Percentiles rank a stretch among this genome's conserved stretches.
Evolutionary conservation across 2,797 vertebrate genomes (phyloP).

Genomic region (Sebastes nivosus): DNA sequence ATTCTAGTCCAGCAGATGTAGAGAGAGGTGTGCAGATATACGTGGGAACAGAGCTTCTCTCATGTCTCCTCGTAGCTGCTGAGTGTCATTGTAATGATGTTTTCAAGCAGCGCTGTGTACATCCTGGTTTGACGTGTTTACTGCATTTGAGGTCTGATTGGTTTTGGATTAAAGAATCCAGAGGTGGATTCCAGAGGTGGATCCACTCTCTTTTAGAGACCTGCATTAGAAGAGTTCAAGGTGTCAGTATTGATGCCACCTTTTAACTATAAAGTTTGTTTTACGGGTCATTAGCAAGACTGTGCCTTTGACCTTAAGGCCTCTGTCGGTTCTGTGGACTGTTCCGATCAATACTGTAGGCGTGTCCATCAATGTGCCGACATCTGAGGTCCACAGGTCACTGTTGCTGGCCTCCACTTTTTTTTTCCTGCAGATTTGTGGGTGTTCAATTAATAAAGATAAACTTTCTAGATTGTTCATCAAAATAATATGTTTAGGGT

Average conservation of each 20-base stretch:
- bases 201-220: slow-evolving; percentile 10
- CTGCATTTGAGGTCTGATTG: slow-evolving; percentile 1
- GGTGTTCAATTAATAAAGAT: not conserved
- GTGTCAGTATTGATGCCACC: slow-evolving; percentile 44
- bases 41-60: not conserved
- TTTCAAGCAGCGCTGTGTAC: slow-evolving; percentile 1
- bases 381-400: slow-evolving; percentile 16
- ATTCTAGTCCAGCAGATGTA: not conserved
- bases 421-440: not conserved
- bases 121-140: slow-evolving; percentile 16
- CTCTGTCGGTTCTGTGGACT: slow-evolving; percentile 21
- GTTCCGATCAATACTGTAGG: slow-evolving; percentile 31
- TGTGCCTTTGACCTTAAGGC: slow-evolving; percentile 38
- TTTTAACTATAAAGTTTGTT: slow-evolving; percentile 47
- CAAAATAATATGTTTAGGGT: not conserved
- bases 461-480: not conserved
- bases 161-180: slow-evolving; percentile 13
- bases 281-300: slow-evolving; percentile 48
- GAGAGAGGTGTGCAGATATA: not conserved
- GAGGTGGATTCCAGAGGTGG: slow-evolving; percentile 13
- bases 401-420: not conserved
- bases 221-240: slow-evolving; percentile 10
- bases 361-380: slow-evolving; percentile 15
- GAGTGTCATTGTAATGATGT: slow-evolving; percentile 1
- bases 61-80: not conserved